Base-by-base conservation (phyloP, 2,888 invertebrate genomes). In the Hypomecis atomaria region DNA sequence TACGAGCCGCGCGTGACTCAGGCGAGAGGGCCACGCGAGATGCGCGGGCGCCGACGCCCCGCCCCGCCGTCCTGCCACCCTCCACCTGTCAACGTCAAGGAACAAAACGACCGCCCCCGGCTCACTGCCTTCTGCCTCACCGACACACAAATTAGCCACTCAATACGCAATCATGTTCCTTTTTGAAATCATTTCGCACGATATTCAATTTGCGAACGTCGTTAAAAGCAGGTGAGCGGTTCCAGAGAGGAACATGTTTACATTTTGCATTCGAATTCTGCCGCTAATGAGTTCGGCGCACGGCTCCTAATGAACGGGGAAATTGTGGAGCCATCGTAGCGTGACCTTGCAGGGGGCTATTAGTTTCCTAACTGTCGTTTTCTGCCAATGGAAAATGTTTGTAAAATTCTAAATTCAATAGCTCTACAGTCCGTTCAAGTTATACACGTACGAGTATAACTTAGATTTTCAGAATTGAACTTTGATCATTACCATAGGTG, bases 1-100 rank as follows among this genome's bases (percentile, higher is more conserved):
- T 92, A 92, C 91, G 87, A 88, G 89, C 88, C 90, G 92, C 90
- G 90, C 92, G 92, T 92, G 92, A 92, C 89, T 92, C 90, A 85
- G 86, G 88, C 90, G 89, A 88, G 90, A 89, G 88, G 88, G 89
- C 89, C 90, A 90, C 92, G 92, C 91, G 90, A 90, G 89, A 74
- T 81, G 87, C 88, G 88, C 90, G 89, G 89, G 89, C 89, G 88
- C 88, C 77, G 76, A 72, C 70, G 62, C 69, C 67, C 69, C 71
- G 71, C 74, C 78, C 71, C 80, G 72, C 79, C 68, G 78, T 80
- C 78, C 76, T 75, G 78, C 73, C 77, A 77, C 79, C 82, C 79
- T 79, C 77, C 83, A 85, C 84, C 84, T 85, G 85, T 83, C 85
- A 84, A 75, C 84, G 73, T 71, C 72, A 72, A 56, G 62, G 62